Percentiles rank a stretch among this genome's conserved stretches.
phyloP scores from a whole-genome alignment of 1,140 invertebrate species.

The Paraescarpia echinospica region DNA sequence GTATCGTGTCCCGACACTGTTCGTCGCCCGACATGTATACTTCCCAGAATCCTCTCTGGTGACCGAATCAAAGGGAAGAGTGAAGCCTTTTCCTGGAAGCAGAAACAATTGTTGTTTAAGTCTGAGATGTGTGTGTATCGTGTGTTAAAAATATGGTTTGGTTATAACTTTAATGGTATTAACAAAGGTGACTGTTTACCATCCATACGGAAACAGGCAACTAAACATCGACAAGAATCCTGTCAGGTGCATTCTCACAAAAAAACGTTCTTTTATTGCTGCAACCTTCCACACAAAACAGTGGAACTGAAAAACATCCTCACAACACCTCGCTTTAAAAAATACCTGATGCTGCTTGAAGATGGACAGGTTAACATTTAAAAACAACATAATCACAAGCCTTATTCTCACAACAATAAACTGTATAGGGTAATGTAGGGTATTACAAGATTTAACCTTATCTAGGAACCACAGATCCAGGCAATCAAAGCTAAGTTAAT shows the following conservation, averaged over 20 bases:
- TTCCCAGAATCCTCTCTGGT: background rate
- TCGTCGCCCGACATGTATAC: slow-evolving; percentile 12
- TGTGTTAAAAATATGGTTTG: no score
- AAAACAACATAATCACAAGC: background rate
- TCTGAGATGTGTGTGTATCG: background rate
- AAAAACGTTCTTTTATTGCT: background rate
- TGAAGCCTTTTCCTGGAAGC: background rate
- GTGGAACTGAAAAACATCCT: background rate
- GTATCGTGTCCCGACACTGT: background rate
- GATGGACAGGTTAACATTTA: background rate
- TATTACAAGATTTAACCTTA: background rate
- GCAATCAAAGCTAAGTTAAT: background rate
- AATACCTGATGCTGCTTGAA: background rate
- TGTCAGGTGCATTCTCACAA: background rate
- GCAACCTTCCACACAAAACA: background rate
- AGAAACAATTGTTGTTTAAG: background rate
- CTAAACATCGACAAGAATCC: background rate
- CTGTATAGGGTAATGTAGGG: background rate
- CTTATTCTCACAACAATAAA: background rate
- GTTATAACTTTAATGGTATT: no score
- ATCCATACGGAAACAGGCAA: background rate
- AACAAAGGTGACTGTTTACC: background rate
- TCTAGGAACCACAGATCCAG: background rate
- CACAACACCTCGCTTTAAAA: background rate
- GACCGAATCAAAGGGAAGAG: background rate